Percentiles rank a stretch among this genome's conserved stretches.
Evolutionary conservation across 2,888 invertebrate genomes (phyloP).

Genomic region (Macaria liturata): DNA sequence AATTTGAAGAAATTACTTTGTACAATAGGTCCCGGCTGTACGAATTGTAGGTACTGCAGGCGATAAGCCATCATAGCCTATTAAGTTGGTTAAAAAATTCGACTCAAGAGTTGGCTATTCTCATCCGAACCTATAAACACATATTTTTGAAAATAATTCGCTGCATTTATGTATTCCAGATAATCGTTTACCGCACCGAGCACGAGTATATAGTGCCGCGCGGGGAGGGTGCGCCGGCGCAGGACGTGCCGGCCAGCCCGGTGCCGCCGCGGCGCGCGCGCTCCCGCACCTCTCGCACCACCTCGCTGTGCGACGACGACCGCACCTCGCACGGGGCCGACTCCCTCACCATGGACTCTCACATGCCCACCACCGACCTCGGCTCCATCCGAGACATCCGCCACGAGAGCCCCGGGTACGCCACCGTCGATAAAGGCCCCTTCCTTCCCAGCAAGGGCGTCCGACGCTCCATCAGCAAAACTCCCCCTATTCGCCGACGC

Average conservation of each 20-base stretch:
- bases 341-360: conserved; percentile 82
- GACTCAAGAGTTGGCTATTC: too few species aligned
- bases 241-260: conserved; percentile 77
- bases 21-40: too few species aligned
- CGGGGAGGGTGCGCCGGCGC: conserved; percentile 35
- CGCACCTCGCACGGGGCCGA: conserved; percentile 88
- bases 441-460: conserved; percentile 85
- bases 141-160: too few species aligned
- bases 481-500: conserved; percentile 70
- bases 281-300: conserved; percentile 77
- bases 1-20: too few species aligned
- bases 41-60: too few species aligned
- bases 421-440: conserved; percentile 89
- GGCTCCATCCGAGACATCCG: conserved; percentile 68
- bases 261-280: conserved; percentile 83
- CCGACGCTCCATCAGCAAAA: conserved; percentile 81
- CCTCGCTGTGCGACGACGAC: conserved; percentile 86
- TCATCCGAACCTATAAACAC: too few species aligned
- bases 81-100: too few species aligned
- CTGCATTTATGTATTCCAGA: conserved; percentile 63
- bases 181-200: conserved; percentile 86
- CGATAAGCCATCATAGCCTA: too few species aligned
- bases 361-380: conserved; percentile 54
- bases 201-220: conserved; percentile 86
- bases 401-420: conserved; percentile 86